These are phyloP conservation scores for Montipora sp. DNA, from an alignment of 64 coral and sea anemone genomes.

Conservation along the genomic window DNA sequence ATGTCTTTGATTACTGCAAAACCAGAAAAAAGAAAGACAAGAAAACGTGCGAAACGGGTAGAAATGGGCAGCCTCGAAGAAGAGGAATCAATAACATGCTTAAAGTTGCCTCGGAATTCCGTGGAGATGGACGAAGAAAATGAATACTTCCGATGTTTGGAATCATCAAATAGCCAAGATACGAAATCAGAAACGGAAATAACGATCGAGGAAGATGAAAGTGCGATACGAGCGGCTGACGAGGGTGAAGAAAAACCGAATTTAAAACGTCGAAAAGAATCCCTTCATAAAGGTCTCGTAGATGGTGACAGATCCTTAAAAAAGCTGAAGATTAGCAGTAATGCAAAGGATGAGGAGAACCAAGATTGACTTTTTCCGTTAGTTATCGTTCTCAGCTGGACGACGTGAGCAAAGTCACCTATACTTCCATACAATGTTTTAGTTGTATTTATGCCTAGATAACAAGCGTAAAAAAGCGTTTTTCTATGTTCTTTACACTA, in stretches of 20 bases:
- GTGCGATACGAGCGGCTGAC: neutral
- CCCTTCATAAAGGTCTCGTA: neutral
- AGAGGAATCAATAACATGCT: conserved; percentile 6
- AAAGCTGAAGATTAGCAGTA: conserved; percentile 28
- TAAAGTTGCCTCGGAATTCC: neutral
- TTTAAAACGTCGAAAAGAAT: neutral
- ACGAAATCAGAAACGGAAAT: neutral
- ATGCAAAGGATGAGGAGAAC: neutral
- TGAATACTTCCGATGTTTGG: neutral
- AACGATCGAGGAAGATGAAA: neutral
- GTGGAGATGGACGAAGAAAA: neutral
- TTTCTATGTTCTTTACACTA: too few species aligned
- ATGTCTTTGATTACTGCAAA: conserved; percentile 5
- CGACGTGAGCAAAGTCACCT: too few species aligned
- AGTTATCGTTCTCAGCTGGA: neutral
- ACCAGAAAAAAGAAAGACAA: neutral
- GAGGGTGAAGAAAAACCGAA: conserved; percentile 10
- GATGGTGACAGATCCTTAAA: conserved; percentile 1
- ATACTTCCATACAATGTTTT: too few species aligned
- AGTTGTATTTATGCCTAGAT: too few species aligned
- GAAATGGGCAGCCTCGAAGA: neutral
- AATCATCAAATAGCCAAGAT: neutral
- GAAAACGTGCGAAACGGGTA: neutral
- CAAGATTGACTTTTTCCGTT: neutral
- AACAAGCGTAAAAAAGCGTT: too few species aligned